Conservation (phyloP, 1,140 invertebrate species). For the Dufourea novaeangliae region DNA sequence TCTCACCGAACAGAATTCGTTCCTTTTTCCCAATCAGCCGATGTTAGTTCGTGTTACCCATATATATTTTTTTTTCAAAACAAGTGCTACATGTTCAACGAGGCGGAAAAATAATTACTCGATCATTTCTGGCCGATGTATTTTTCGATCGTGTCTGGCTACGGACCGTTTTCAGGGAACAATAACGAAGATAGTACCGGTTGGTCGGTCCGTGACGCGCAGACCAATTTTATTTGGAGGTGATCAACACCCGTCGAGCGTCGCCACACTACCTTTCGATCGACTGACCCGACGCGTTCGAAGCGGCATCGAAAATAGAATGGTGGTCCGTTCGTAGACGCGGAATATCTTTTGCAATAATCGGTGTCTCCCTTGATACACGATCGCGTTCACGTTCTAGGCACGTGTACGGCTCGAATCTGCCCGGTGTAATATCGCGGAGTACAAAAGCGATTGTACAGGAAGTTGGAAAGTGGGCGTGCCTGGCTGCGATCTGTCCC, state of each 20-base stretch:
- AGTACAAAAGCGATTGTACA: slow-evolving; percentile 69
- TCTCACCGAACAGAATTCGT: too few species aligned
- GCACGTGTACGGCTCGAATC: not conserved
- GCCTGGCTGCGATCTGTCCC: slow-evolving; percentile 68
- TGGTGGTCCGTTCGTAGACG: not conserved
- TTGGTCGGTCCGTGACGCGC: not conserved
- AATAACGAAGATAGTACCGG: not conserved
- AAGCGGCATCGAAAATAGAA: slow-evolving; percentile 6
- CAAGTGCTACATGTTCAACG: too few species aligned
- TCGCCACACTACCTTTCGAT: not conserved
- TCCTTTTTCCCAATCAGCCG: not conserved
- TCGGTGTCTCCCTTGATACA: not conserved
- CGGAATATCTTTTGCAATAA: slow-evolving; percentile 13
- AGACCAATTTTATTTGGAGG: not conserved
- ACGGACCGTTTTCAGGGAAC: not conserved
- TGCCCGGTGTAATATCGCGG: slow-evolving; percentile 6
- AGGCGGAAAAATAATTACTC: not conserved
- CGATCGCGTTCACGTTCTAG: not conserved
- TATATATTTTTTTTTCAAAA: not conserved
- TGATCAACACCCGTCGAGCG: too few species aligned
- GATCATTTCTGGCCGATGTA: not conserved
- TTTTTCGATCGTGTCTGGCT: not conserved
- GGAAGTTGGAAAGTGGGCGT: slow-evolving; percentile 77
- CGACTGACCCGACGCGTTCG: not conserved
- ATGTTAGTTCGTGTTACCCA: not conserved